phyloP scores from a whole-genome alignment of 2,797 vertebrate genomes.

The Cyprinella venusta region DNA sequence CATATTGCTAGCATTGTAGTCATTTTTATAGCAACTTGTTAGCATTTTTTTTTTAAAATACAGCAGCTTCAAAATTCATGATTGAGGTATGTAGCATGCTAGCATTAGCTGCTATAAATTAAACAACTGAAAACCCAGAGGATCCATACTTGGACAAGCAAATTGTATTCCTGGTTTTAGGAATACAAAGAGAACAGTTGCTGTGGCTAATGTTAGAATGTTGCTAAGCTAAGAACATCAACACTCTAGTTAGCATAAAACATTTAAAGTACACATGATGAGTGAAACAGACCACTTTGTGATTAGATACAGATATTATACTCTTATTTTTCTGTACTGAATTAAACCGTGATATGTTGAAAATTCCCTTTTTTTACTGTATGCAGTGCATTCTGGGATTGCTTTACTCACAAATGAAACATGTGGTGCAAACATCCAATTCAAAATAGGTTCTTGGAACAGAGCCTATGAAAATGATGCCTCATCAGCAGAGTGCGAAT shows the following conservation, averaged over 20 bases:
- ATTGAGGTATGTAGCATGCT: background rate
- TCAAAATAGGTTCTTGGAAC: background rate
- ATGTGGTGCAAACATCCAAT: background rate
- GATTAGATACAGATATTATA: background rate
- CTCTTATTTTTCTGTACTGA: background rate
- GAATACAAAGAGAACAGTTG: background rate
- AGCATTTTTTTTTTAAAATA: background rate
- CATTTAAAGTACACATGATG: too few relatives aligned
- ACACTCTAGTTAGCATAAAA: background rate
- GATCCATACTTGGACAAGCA: background rate
- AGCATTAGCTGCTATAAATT: background rate
- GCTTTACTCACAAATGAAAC: background rate
- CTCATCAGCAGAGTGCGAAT: too few relatives aligned
- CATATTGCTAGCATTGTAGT: background rate
- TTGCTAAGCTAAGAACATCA: slow-evolving; percentile 1
- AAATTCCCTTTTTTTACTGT: background rate
- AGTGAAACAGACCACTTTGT: background rate
- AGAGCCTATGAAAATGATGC: too few relatives aligned
- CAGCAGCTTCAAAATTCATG: background rate
- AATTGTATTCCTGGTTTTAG: background rate
- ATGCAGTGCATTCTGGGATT: background rate
- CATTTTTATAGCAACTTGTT: too few relatives aligned
- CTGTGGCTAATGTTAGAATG: background rate
- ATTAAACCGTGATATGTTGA: background rate
- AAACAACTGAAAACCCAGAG: background rate